Base-by-base conservation (phyloP, 53 echinoderm and acorn worm genomes). In the Mesocentrotus franciscanus region DNA sequence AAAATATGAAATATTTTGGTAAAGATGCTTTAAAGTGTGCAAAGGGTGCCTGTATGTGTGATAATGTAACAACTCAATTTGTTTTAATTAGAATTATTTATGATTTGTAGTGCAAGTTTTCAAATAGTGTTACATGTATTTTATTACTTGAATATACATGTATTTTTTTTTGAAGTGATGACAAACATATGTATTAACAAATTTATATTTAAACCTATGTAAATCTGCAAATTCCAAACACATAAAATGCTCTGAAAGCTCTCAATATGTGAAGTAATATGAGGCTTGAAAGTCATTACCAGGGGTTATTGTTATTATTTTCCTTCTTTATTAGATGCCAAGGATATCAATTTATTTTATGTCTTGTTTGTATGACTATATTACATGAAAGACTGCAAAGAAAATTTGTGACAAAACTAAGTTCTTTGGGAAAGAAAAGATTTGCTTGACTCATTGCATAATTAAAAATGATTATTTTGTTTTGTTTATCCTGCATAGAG, bases 51-150 rank as follows among this genome's bases (percentile, higher is more conserved):
- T 20, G 42, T 24, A 14, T 49, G 33, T 84, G 84, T 84, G 49
- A 84, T n/a, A 87, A 4, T 87, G 22, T 29, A 57, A 87, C 87
- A 87, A 87, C 87, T 87, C 58, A 87, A 4, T 81, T 39, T 81
- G 22, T 81, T 87, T 10, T 55, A 85, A 4, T 85, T 87, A 57
- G 3, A 14, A 87, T 26, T 87, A 87, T 59, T 26, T 87, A 87
- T 87, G 87, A n/a, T 87, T 87, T 87, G 87, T n/a, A 87, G 59
- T 87, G 87, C 26, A 57, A 57, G 58, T 56, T 15, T 1, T 24
- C 26, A 13, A 18, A 66, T 18, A 66, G 16, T 22, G 16, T 66
- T 22, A 66, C 9, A 81, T 39, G 36, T 42, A 1, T 76, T 76
- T 9, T 33, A 76, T 29, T 64, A 24, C 9, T 22, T 68, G 29